Evolutionary conservation across 2,888 invertebrate genomes (phyloP).

Genomic region (Gastrophysa polygoni): DNA sequence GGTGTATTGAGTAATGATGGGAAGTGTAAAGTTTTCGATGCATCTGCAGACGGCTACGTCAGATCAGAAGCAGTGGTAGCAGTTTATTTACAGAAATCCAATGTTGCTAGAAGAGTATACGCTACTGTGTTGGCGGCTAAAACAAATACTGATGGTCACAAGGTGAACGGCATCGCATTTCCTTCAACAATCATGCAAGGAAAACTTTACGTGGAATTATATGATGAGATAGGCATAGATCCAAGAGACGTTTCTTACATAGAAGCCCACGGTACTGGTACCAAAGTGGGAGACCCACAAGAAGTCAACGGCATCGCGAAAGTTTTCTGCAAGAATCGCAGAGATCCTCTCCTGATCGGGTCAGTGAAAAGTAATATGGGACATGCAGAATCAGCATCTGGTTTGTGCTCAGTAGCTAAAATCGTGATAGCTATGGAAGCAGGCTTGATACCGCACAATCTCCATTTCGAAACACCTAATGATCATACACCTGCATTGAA

Average conservation of each 20-base stretch:
- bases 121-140: conserved; percentile 55
- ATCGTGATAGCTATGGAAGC: conserved; percentile 71
- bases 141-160: conserved; percentile 54
- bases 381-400: not conserved
- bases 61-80: conserved; percentile 80
- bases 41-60: conserved; percentile 78
- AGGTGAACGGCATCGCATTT: conserved; percentile 53
- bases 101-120: conserved; percentile 61
- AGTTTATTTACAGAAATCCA: conserved; percentile 71
- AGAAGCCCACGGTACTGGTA: conserved; percentile 98
- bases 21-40: conserved; percentile 89
- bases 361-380: not conserved
- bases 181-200: conserved; percentile 78
- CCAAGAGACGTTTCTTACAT: conserved; percentile 87
- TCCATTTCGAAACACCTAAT: conserved; percentile 62
- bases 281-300: conserved; percentile 97
- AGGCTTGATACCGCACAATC: conserved; percentile 72
- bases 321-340: conserved; percentile 72
- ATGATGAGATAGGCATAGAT: conserved; percentile 79
- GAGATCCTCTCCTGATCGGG: not conserved
- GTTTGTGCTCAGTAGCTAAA: conserved; percentile 56
- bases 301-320: conserved; percentile 94
- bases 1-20: conserved; percentile 85
- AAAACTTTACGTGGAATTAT: conserved; percentile 81
- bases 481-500: conserved; percentile 25